Evolutionary conservation across 2,888 invertebrate genomes (phyloP).

Genomic region (Holacanthella duospinosa): DNA sequence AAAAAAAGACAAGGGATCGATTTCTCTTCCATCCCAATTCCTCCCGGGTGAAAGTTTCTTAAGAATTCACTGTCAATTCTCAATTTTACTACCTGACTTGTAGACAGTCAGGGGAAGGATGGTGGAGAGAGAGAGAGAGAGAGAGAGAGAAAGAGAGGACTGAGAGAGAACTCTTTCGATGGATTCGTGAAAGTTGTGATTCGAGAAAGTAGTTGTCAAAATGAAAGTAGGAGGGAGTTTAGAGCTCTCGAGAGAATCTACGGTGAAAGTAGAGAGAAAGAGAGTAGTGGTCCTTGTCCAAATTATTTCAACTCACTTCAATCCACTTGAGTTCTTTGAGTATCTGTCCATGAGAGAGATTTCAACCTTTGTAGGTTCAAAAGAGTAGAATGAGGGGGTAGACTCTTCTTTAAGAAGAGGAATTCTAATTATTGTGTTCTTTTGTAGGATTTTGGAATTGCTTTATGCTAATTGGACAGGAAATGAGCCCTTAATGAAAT

Average conservation of each 20-base stretch:
- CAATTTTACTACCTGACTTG: too few species aligned
- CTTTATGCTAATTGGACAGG: neutral
- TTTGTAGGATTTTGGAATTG: neutral
- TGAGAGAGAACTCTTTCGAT: neutral
- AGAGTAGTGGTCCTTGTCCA: neutral
- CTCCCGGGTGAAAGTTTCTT: too few species aligned
- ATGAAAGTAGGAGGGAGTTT: neutral
- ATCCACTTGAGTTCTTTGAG: neutral
- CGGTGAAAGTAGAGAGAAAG: neutral
- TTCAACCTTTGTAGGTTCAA: neutral
- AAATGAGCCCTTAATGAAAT: neutral
- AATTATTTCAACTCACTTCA: too few species aligned
- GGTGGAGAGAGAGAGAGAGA: too few species aligned
- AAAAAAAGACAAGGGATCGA: too few species aligned
- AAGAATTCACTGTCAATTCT: too few species aligned
- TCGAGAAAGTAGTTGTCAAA: too few species aligned
- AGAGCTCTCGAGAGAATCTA: neutral
- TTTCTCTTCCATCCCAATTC: too few species aligned
- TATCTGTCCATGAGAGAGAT: neutral
- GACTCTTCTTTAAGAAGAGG: neutral
- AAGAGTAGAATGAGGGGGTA: neutral
- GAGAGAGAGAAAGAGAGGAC: too few species aligned
- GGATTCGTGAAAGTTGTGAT: neutral
- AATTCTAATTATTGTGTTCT: neutral
- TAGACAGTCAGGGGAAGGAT: too few species aligned